phyloP scores from a whole-genome alignment of 2,888 invertebrate species.

The Yponomeuta evonymella region DNA sequence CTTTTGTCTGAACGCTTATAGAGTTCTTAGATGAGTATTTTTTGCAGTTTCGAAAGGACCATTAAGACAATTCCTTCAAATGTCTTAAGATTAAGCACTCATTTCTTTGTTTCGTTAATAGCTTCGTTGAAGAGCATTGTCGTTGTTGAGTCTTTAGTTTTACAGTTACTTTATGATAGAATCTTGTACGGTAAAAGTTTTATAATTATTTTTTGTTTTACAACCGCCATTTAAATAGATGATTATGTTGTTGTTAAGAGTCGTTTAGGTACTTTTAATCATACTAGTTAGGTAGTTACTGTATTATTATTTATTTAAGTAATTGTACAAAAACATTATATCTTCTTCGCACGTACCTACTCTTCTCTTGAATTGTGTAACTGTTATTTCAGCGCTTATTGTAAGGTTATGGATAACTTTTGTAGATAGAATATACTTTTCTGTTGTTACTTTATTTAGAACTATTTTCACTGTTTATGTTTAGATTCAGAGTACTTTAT shows the following conservation, averaged over 20 bases:
- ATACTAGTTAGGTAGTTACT: background rate
- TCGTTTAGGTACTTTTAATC: background rate
- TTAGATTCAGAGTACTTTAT: background rate
- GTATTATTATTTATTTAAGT: background rate
- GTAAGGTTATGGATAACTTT: background rate
- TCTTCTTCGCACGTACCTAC: constrained; percentile 8
- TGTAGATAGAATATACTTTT: background rate
- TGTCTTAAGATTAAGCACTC: constrained; percentile 67
- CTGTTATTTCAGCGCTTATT: background rate
- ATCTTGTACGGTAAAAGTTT: background rate
- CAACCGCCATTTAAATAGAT: background rate
- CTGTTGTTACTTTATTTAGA: background rate
- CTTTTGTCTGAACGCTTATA: background rate
- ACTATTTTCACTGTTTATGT: background rate
- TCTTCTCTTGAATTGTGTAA: background rate
- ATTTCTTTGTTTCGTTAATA: constrained; percentile 42
- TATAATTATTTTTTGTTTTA: constrained; percentile 4
- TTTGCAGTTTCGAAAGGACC: constrained; percentile 15
- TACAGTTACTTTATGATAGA: background rate
- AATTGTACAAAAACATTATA: background rate
- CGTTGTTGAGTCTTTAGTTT: constrained; percentile 2
- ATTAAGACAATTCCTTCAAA: constrained; percentile 54
- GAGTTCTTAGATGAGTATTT: background rate
- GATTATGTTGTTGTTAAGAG: background rate
- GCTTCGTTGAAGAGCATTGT: constrained; percentile 30